Conservation (phyloP, 2,113 vertebrate species). For the Acrocephalus kingi region DNA sequence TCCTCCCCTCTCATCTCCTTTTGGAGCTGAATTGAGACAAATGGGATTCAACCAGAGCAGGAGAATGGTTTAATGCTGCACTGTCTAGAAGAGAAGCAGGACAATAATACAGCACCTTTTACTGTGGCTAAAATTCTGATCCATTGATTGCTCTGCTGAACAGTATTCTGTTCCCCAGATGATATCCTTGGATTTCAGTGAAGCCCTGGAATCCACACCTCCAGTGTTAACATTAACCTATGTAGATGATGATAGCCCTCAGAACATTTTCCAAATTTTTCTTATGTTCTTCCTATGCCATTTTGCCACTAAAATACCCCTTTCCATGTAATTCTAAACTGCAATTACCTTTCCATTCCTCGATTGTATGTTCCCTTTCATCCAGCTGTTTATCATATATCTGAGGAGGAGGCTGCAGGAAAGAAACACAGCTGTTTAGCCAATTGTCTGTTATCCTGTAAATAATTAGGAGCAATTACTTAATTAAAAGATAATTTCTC, state of each 20-base stretch:
- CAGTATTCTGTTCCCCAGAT: background rate
- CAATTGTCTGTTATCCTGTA: background rate
- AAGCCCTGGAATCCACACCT: background rate
- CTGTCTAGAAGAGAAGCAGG: background rate
- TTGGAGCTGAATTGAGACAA: background rate
- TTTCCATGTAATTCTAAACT: background rate
- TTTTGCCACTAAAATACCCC: background rate
- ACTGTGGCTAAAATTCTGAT: background rate
- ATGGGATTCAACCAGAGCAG: background rate
- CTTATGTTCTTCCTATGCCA: background rate
- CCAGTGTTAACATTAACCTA: background rate
- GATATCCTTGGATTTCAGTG: background rate
- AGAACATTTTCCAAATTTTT: background rate
- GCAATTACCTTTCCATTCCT: constrained; percentile 97
- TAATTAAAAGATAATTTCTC: background rate
- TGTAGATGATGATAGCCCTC: background rate
- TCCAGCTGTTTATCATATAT: constrained; percentile 99
- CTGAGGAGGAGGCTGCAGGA: constrained; percentile 90
- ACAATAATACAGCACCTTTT: background rate
- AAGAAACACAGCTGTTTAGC: constrained; percentile 46
- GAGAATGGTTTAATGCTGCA: background rate
- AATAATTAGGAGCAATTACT: background rate
- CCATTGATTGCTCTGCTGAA: background rate
- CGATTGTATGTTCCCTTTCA: constrained; percentile 99
- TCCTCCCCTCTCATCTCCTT: background rate